phyloP scores from a whole-genome alignment of 1,140 invertebrate genomes.

The Pseudomyrmex cubaensis region DNA sequence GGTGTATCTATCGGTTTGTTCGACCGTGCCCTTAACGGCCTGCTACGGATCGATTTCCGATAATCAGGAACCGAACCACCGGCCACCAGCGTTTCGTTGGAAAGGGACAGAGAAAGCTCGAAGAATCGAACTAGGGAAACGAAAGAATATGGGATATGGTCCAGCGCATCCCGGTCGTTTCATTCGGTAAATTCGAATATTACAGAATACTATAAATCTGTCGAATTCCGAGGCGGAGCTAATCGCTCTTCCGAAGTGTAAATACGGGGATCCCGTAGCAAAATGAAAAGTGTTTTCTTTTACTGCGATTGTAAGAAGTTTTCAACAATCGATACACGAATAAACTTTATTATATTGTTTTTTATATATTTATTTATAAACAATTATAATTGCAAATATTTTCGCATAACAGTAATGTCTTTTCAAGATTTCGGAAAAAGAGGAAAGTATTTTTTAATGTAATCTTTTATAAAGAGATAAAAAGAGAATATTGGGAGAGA shows the following conservation, averaged over 20 bases:
- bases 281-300: not conserved
- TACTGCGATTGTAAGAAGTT: no score
- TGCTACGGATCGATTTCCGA: constrained; percentile 75
- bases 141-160: constrained; percentile 58
- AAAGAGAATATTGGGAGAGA: no score
- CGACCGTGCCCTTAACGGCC: constrained; percentile 68
- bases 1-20: constrained; percentile 54
- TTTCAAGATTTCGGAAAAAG: not conserved
- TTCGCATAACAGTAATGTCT: not conserved
- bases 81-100: constrained; percentile 21
- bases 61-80: constrained; percentile 73
- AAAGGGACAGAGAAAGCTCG: constrained; percentile 25
- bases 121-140: constrained; percentile 62
- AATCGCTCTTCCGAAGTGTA: constrained; percentile 32
- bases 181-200: constrained; percentile 58
- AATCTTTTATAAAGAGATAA: no score
- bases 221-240: not conserved
- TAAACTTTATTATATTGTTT: not conserved
- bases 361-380: not conserved
- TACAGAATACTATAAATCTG: constrained; percentile 45
- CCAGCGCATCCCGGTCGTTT: constrained; percentile 45
- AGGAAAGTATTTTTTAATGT: not conserved
- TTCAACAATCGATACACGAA: no score
- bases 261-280: not conserved
- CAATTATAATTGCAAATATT: constrained; percentile 4